phyloP scores from a whole-genome alignment of 2,888 invertebrate species.

The Lycaena phlaeas region DNA sequence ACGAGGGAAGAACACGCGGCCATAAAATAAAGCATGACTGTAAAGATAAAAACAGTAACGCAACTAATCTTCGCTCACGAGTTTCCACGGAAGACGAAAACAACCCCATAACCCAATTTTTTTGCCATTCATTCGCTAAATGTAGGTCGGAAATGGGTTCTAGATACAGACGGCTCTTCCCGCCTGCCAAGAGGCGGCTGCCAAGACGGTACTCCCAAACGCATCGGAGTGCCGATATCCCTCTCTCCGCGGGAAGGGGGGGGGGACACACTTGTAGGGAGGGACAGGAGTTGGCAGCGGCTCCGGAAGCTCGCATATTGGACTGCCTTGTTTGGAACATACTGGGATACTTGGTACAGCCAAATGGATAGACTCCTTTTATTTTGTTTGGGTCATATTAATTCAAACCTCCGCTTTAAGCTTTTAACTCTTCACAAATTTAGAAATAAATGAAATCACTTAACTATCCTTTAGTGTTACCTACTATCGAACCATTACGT shows the following conservation, averaged over 20 bases:
- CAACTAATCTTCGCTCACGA: constrained; percentile 25
- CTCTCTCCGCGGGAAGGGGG: constrained; percentile 23
- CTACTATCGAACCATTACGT: not conserved
- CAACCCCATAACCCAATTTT: constrained; percentile 35
- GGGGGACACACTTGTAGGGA: constrained; percentile 30
- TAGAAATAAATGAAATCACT: too few species aligned
- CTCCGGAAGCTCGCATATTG: constrained; percentile 52
- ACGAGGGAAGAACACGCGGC: not conserved
- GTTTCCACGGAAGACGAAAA: constrained; percentile 23
- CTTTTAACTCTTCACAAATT: too few species aligned
- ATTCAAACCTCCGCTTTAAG: not conserved
- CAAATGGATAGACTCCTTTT: constrained; percentile 50
- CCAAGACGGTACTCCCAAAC: constrained; percentile 45
- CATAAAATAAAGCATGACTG: not conserved
- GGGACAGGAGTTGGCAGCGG: constrained; percentile 49
- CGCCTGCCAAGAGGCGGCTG: constrained; percentile 57
- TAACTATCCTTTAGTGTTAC: not conserved
- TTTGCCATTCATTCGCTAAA: constrained; percentile 26
- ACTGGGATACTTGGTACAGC: constrained; percentile 37
- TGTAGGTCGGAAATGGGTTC: constrained; percentile 35
- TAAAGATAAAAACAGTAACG: constrained; percentile 19
- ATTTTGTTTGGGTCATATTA: constrained; percentile 9
- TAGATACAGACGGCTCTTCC: constrained; percentile 35
- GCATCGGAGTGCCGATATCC: constrained; percentile 26
- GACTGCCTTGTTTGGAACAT: constrained; percentile 53